These are phyloP conservation scores for Diploptera punctata DNA, from an alignment of 2,888 invertebrate species.

Conservation along the genomic window DNA sequence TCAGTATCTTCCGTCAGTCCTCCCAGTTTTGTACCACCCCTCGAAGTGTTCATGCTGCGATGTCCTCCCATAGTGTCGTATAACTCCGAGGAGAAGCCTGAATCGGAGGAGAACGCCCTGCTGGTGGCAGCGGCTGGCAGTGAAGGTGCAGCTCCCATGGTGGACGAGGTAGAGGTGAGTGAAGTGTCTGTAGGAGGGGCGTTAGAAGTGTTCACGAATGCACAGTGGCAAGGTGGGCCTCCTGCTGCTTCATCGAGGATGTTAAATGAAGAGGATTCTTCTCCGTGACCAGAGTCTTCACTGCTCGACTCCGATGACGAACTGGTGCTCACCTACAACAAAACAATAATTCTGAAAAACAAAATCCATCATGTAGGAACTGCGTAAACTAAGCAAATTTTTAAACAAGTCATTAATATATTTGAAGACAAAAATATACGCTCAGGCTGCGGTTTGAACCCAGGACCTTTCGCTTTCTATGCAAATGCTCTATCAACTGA, in stretches of 20 bases:
- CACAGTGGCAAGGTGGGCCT: conserved; percentile 52
- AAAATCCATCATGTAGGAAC: no score
- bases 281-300: conserved; percentile 50
- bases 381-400: no score
- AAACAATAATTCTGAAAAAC: not conserved
- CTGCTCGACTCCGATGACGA: conserved; percentile 43
- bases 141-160: conserved; percentile 25
- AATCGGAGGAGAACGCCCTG: conserved; percentile 57
- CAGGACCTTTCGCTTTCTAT: no score
- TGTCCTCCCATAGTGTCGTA: conserved; percentile 52
- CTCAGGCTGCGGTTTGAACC: no score
- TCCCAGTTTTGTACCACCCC: conserved; percentile 49
- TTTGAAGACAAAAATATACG: no score
- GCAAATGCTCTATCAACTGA: no score
- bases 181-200: conserved; percentile 41
- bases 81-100: conserved; percentile 60
- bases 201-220: conserved; percentile 30
- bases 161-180: conserved; percentile 42
- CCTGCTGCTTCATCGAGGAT: conserved; percentile 27
- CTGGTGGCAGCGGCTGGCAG: conserved; percentile 52
- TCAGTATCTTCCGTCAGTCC: conserved; percentile 50
- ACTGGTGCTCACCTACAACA: conserved; percentile 38
- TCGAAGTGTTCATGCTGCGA: conserved; percentile 43
- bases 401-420: no score
- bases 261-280: conserved; percentile 53